Base-by-base conservation (phyloP, 1,140 invertebrate genomes). In the Solenopsis invicta region DNA sequence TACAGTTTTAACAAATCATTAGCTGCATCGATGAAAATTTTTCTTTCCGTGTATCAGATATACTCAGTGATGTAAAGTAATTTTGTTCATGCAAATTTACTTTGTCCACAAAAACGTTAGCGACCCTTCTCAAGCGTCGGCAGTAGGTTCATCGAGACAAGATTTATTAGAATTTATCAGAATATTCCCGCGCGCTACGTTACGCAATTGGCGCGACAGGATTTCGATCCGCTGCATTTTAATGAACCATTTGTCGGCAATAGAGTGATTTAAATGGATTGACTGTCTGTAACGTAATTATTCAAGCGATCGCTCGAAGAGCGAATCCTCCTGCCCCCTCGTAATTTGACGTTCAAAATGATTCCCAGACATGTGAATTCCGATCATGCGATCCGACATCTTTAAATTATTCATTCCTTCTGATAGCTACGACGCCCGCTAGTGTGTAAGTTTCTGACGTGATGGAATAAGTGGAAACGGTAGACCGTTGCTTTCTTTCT, bases 321-420 rank as follows among this genome's bases (percentile, higher is more conserved):
- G 89, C 80, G 87, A 48, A 64, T 48, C 34, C 4, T 45, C 21
- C 59, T 41, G 34, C 82, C 62, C 80, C 24, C 48, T 62, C 80
- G 80, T 91, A 91, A 91, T 91, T 91, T 91, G 90, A 91, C 90
- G 89, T 91, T 91, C 87, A 91, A 91, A 91, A 81, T 87, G 90
- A 87, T 89, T 91, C 75, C 80, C 87, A 91, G 90, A 91, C 90
- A 91, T 84, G 90, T 91, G 89, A 85, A 91, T 87, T 87, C 52
- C 87, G 84, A 90, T 91, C 87, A 61, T 71, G 61, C 85, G 80
- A 91, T 91, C 87, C 81, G 90, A 89, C 90, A 74, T 91, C 77
- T 72, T 87, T 87, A 89, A 91, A 91, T 91, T 91, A 91, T 91
- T 91, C 89, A 91, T 87, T 64, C 87, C 87, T 90, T 71, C 71